phyloP scores from a whole-genome alignment of 2,888 invertebrate genomes.

The Rapana venosa region DNA sequence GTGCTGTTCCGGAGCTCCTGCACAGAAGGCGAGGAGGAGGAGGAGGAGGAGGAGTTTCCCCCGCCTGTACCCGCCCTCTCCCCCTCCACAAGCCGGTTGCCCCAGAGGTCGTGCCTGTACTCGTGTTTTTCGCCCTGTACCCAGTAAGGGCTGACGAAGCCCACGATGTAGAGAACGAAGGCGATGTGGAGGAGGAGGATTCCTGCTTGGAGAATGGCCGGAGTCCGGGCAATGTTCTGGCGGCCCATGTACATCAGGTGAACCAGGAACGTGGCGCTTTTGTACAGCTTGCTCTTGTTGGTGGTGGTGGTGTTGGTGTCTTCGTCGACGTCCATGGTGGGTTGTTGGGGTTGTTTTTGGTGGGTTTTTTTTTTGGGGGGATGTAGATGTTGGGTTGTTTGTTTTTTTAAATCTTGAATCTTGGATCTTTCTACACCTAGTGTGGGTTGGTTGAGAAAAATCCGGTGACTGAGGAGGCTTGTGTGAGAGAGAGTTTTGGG shows the following conservation, averaged over 20 bases:
- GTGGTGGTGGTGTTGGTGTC: too few relatives aligned
- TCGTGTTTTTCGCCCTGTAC: not conserved
- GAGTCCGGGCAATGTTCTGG: not conserved
- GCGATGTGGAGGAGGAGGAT: not conserved
- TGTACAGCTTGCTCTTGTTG: not conserved
- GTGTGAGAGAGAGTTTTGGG: too few relatives aligned
- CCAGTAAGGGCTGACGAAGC: constrained; percentile 26
- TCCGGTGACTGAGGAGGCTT: too few relatives aligned
- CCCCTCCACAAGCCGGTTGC: not conserved
- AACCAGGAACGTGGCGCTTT: not conserved
- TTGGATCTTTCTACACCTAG: too few relatives aligned
- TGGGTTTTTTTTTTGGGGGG: too few relatives aligned
- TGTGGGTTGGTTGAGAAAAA: too few relatives aligned
- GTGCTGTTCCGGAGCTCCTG: not conserved
- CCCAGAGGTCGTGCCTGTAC: not conserved
- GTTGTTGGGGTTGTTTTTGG: too few relatives aligned
- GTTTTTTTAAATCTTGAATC: too few relatives aligned
- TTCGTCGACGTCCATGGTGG: not conserved
- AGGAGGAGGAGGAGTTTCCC: not conserved
- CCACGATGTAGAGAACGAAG: constrained; percentile 1
- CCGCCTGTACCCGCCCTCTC: not conserved
- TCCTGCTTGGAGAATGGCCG: not conserved
- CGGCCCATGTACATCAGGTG: not conserved
- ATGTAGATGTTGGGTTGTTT: too few relatives aligned
- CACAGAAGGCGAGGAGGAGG: not conserved